Evolutionary conservation across 2,888 invertebrate genomes (phyloP).

Genomic region (Noctuana brunneofusca): DNA sequence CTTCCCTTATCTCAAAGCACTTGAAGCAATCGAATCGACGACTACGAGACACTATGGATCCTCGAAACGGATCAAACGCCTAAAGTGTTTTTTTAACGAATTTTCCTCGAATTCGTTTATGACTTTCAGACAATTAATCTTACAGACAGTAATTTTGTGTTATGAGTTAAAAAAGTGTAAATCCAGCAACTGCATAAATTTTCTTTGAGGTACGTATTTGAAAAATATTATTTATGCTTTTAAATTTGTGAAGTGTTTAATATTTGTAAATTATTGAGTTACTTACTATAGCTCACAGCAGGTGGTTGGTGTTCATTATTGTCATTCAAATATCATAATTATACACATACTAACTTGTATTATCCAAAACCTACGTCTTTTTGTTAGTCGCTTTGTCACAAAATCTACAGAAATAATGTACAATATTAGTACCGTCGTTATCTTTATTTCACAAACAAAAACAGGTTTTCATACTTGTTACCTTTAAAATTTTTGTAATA

Average conservation of each 20-base stretch:
- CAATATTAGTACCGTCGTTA: slow-evolving; percentile 1
- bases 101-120: neutral
- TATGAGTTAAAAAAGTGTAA: neutral
- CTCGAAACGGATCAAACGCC: slow-evolving; percentile 52
- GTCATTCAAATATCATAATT: slow-evolving; percentile 18
- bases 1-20: slow-evolving; percentile 62
- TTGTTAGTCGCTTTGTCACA: slow-evolving; percentile 1
- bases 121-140: neutral
- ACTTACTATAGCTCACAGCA: neutral
- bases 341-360: slow-evolving; percentile 3
- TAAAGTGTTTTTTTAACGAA: slow-evolving; percentile 40
- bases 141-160: neutral
- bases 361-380: slow-evolving; percentile 10
- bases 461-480: neutral
- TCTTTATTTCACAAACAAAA: slow-evolving; percentile 3
- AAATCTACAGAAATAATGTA: neutral
- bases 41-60: slow-evolving; percentile 55
- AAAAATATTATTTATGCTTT: neutral
- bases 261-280: neutral
- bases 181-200: slow-evolving; percentile 1
- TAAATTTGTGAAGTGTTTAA: neutral
- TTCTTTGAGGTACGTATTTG: slow-evolving; percentile 1
- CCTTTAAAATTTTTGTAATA: neutral
- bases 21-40: slow-evolving; percentile 58
- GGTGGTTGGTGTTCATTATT: slow-evolving; percentile 6